These are phyloP conservation scores for Lasioglossum marginatum DNA, from an alignment of 2,888 invertebrate genomes.

Conservation along the genomic window DNA sequence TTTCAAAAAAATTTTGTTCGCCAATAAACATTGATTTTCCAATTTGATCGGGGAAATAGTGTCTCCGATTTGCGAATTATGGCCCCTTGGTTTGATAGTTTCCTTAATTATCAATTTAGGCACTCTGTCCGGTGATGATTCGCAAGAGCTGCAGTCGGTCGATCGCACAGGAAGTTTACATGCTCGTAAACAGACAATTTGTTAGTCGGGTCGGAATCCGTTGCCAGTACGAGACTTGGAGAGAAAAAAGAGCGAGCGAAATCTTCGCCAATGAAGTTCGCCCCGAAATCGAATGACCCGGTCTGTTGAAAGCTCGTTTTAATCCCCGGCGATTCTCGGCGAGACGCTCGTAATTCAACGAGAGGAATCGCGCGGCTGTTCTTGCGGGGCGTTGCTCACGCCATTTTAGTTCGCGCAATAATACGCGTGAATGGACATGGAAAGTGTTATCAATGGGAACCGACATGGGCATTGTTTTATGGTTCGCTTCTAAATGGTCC, in stretches of 20 bases:
- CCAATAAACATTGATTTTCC: not conserved
- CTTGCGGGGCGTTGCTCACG: conserved; percentile 46
- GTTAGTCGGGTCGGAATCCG: not conserved
- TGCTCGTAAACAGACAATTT: not conserved
- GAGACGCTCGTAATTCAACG: conserved; percentile 43
- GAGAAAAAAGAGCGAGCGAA: not conserved
- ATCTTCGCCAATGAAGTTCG: not conserved
- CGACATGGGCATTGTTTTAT: conserved; percentile 71
- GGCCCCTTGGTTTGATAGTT: not conserved
- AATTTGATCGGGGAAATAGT: not conserved
- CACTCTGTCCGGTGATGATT: not conserved
- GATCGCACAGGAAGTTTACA: not conserved
- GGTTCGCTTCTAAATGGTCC: conserved; percentile 70
- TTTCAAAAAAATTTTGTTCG: not conserved
- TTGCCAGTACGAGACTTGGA: not conserved
- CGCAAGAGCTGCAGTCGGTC: not conserved
- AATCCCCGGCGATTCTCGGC: conserved; percentile 12
- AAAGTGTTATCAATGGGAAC: conserved; percentile 70
- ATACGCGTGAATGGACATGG: conserved; percentile 59
- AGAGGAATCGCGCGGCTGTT: conserved; percentile 18
- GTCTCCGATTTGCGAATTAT: not conserved
- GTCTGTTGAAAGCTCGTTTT: conserved; percentile 23
- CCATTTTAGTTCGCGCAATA: conserved; percentile 60
- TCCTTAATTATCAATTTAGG: not conserved
- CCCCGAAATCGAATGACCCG: conserved; percentile 9